phyloP scores from a whole-genome alignment of 2,797 vertebrate species.

The Nannoperca obscura region DNA sequence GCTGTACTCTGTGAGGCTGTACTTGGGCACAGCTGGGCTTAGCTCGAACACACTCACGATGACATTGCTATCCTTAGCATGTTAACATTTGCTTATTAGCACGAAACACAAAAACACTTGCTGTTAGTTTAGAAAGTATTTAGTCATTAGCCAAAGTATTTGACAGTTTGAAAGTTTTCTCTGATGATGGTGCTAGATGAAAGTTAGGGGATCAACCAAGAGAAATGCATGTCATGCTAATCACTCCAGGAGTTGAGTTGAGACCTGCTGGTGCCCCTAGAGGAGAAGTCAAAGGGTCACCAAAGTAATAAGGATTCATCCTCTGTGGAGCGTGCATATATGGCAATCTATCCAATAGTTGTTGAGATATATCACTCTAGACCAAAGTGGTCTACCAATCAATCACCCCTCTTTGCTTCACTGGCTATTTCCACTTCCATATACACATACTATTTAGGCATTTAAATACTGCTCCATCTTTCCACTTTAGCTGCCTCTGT shows the following conservation, averaged over 20 bases:
- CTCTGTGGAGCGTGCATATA: background rate
- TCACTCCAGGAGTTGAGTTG: no score
- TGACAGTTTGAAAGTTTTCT: background rate
- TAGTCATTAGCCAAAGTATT: background rate
- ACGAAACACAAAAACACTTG: background rate
- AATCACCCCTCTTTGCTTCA: slow-evolving; percentile 12
- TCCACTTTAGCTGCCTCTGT: slow-evolving; percentile 30
- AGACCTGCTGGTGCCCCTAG: background rate
- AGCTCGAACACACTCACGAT: background rate
- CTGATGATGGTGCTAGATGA: background rate
- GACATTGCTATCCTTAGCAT: background rate
- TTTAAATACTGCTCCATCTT: slow-evolving; percentile 45
- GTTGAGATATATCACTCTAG: background rate
- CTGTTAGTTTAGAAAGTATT: background rate
- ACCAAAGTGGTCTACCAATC: background rate
- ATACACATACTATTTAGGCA: slow-evolving; percentile 21
- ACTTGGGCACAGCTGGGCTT: background rate
- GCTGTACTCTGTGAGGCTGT: background rate
- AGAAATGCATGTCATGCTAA: background rate
- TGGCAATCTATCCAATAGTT: no score
- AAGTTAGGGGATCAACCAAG: background rate
- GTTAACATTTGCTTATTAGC: background rate
- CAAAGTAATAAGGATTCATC: background rate
- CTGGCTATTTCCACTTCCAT: slow-evolving; percentile 19
- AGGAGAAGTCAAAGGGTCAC: background rate